Evolutionary conservation across 2,797 vertebrate genomes (phyloP), one percentile per base, ranked within the genome.

Genomic region (Trachurus trachurus): DNA sequence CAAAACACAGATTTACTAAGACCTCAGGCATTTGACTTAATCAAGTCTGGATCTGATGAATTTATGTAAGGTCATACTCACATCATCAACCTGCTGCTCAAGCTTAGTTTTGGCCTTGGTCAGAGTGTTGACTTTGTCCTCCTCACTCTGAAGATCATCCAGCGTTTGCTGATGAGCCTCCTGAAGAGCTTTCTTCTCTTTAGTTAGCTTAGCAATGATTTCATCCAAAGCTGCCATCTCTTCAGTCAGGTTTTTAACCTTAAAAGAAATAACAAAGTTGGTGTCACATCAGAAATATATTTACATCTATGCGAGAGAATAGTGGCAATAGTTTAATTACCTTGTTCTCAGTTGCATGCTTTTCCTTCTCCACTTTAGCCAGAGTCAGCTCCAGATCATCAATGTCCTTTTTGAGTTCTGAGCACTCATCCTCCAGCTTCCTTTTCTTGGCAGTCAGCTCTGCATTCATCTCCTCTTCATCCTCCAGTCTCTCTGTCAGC

Each of bases 331-430:
- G 6, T 12, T 11, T 10, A 2, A 2, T 9, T 9, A 11, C 97
- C 96, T 98, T 97, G 87, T 98, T 97, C 80, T 98, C 97, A 0
- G 96, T 98, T 53, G 97, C 97, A 0, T 98, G 97, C 66, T 98
- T 98, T 84, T 98, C 97, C 34, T 97, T 98, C 78, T 98, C 97
- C 90, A 98, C 97, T 81, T 97, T 97, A 53, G 97, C 96, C 82
- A 97, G 39, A 0, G 96, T 94, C 63, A 97, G 72, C 88, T 97
- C 96, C 15, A 98, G 91, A 69, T 97, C 96, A 69, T 97, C 96
- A 6, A 96, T 95, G 67, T 98, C 97, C 75, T 83, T 98, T 74
- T 97, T 98, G n/a, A 98, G 88, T 81, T 97, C 97, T 0, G 96
- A 96, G 3, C 93, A 97, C 69, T 97, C 96, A 3, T 97, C 96